A percentile compares a stretch with the other conserved stretches of the same genome.
These are phyloP conservation scores for Hetaerina americana DNA, from an alignment of 1,140 invertebrate species.

Conservation along the genomic window DNA sequence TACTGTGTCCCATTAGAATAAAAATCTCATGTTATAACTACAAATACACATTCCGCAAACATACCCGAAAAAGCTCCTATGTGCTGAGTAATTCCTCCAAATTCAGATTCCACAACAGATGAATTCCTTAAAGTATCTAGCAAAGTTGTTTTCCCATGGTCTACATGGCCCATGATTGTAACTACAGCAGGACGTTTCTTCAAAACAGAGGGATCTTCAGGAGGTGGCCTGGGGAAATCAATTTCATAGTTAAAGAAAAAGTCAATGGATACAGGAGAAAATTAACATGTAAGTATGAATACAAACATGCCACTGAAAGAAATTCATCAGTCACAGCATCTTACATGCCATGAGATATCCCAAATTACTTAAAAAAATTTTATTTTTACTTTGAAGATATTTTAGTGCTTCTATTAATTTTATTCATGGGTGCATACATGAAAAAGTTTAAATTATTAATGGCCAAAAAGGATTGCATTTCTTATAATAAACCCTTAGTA, in stretches of 20 bases:
- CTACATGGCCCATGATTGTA: slow-evolving; percentile 98
- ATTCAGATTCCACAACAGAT: slow-evolving; percentile 77
- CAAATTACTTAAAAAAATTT: too few species aligned
- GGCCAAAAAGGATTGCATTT: too few species aligned
- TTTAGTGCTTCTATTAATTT: too few species aligned
- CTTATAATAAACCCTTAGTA: too few species aligned
- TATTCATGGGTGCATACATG: too few species aligned
- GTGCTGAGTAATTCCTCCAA: slow-evolving; percentile 99
- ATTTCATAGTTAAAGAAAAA: slow-evolving; percentile 8
- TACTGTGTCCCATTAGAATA: too few species aligned
- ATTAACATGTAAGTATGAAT: neutral
- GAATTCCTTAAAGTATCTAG: slow-evolving; percentile 80
- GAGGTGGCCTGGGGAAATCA: slow-evolving; percentile 33
- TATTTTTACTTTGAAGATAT: too few species aligned
- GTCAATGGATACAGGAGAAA: too few species aligned
- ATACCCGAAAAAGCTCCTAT: slow-evolving; percentile 91
- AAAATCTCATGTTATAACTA: too few species aligned
- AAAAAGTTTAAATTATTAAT: too few species aligned
- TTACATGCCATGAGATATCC: neutral
- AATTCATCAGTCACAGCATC: neutral
- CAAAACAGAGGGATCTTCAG: slow-evolving; percentile 45
- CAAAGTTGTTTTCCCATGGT: slow-evolving; percentile 98
- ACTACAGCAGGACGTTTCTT: slow-evolving; percentile 73
- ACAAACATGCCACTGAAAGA: neutral
- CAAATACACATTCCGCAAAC: too few species aligned